Base-by-base conservation (phyloP, 2,888 invertebrate species). In the Xanthostigma xanthostigma region DNA sequence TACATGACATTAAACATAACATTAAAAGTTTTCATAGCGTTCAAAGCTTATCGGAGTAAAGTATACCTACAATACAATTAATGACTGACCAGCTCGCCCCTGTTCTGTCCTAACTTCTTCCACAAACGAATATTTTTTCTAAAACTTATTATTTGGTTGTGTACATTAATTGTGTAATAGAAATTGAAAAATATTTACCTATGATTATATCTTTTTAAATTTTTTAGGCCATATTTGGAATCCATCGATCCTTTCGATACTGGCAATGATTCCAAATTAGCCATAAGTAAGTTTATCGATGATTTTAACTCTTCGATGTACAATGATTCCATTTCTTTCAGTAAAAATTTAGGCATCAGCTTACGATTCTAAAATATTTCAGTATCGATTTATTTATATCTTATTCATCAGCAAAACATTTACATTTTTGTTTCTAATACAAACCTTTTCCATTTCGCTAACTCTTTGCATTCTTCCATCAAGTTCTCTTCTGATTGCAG, bases 251-350 rank as follows among this genome's bases (percentile, higher is more conserved):
- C 95, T 71, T 97, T 96, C 52, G 96, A 94, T 54, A 98, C 97
- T 42, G 98, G 98, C 54, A 98, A 79, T 50, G 95, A 95, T 76
- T 98, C 98, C 68, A 98, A 77, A 76, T 98, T 98, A 55, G 92
- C 91, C 92, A 98, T 98, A 62, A 99, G 76, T 59, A 94, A 79
- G 72, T 96, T 97, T 68, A 99, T 96, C 56, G 95, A 93, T 51
- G 95, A 86, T 70, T 95, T 93, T 62, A 95, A 74, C 71, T 98
- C 98, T 75, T 99, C 98, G 62, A 97, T 87, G 75, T 95, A 98
- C 63, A 99, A 79, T 47, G 93, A 92, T 73, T 98, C 98, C 98
- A 98, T 98, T 74, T 99, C 98, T 78, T 99, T 99, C 59, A 99
- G 79, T 55, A 98, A 95, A 75, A 98, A 98, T 75, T 93, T 95